A percentile compares a stretch with the other conserved stretches of the same genome.
Conservation (phyloP, 2,113 vertebrate species). For the Phylloscopus trochiloides region DNA sequence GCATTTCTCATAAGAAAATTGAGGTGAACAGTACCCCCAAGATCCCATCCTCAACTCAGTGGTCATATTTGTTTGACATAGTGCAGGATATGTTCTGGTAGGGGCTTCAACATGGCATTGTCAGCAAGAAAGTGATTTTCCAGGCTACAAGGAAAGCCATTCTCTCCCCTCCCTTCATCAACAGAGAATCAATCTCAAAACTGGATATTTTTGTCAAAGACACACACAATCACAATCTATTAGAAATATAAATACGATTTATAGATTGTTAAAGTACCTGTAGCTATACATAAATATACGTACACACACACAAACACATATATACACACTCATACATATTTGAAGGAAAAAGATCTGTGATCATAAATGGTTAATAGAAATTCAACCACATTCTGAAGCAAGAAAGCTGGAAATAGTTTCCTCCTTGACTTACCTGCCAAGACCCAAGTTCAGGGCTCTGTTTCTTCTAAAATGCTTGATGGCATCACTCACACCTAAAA, state of each 20-base stretch:
- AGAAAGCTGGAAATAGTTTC: constrained; percentile 37
- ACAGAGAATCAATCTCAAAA: neutral
- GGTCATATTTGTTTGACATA: constrained; percentile 36
- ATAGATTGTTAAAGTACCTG: neutral
- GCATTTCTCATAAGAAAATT: constrained; percentile 36
- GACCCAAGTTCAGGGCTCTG: constrained; percentile 7
- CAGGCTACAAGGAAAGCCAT: neutral
- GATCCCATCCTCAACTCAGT: neutral
- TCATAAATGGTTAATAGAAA: constrained; percentile 12
- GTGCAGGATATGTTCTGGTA: neutral
- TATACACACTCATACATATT: neutral
- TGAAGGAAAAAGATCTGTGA: neutral
- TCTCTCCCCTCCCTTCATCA: neutral
- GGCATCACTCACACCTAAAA: constrained; percentile 44
- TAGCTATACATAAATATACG: neutral
- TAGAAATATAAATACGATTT: neutral
- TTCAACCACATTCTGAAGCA: neutral
- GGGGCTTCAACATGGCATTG: constrained; percentile 20
- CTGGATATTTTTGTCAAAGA: neutral
- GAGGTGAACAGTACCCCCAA: constrained; percentile 2
- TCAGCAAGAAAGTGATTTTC: constrained; percentile 25
- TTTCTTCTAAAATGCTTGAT: neutral
- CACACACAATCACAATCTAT: neutral
- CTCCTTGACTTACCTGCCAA: constrained; percentile 26
- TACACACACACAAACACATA: fast-evolving